Percentiles rank a stretch among this genome's conserved stretches.
Conservation (phyloP, 2,888 invertebrate genomes). For the Tromatobia lineatoria region DNA sequence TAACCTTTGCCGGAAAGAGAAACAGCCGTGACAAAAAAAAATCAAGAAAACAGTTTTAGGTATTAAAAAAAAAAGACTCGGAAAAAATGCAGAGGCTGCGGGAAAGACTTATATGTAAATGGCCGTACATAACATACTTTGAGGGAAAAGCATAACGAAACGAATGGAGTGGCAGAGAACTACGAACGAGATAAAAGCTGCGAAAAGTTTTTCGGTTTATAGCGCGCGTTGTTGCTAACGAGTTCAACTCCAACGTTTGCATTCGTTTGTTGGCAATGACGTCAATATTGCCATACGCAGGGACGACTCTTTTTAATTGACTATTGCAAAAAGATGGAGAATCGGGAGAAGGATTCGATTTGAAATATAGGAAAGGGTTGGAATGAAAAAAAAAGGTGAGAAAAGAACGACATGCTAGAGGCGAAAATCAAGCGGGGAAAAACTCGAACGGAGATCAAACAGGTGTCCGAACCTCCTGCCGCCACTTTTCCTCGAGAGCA, state of each 20-base stretch:
- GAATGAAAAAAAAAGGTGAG: neutral
- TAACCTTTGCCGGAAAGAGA: conserved; percentile 4
- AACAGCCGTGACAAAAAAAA: conserved; percentile 10
- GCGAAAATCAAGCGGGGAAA: conserved; percentile 43
- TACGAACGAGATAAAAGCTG: conserved; percentile 23
- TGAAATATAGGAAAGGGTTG: neutral
- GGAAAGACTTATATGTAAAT: conserved; percentile 12
- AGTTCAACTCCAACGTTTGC: neutral
- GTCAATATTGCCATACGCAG: neutral
- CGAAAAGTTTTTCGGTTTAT: conserved; percentile 23
- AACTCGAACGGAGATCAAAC: conserved; percentile 76
- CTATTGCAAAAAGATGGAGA: neutral
- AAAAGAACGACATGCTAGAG: neutral
- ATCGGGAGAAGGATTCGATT: neutral
- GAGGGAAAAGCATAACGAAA: conserved; percentile 21
- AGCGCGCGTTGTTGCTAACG: conserved; percentile 10
- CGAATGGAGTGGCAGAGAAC: conserved; percentile 15
- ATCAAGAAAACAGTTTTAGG: conserved; percentile 42
- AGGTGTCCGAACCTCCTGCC: conserved; percentile 75
- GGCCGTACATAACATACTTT: conserved; percentile 4
- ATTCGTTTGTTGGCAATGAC: neutral
- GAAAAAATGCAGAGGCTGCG: neutral
- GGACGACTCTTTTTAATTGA: neutral
- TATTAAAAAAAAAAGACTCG: neutral
- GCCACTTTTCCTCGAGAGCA: conserved; percentile 39